Conservation (phyloP, 2,113 vertebrate species). For the Girardinichthys multiradiatus region DNA sequence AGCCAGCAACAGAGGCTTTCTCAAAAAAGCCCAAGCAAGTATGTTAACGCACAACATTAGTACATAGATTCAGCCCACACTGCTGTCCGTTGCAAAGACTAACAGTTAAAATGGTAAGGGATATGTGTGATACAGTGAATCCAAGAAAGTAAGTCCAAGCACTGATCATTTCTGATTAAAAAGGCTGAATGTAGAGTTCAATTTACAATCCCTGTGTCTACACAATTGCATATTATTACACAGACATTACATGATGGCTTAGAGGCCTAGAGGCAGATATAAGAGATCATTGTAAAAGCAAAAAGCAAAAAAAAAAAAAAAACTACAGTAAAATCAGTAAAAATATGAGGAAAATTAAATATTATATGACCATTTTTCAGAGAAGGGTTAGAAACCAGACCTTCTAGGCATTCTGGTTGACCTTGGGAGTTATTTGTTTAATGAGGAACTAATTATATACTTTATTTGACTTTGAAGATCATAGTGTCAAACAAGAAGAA, state of each 20-base stretch:
- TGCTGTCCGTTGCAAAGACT: neutral
- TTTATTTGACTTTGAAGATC: conserved; percentile 75
- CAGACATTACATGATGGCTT: conserved; percentile 18
- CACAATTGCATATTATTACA: neutral
- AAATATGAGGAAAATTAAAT: conserved; percentile 13
- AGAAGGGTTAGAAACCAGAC: no score
- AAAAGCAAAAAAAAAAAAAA: conserved; percentile 7
- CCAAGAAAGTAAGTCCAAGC: neutral
- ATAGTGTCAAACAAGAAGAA: conserved; percentile 66
- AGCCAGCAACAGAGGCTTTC: conserved; percentile 68
- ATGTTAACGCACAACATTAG: conserved; percentile 20
- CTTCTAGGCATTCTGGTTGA: no score
- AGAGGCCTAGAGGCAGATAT: conserved; percentile 18
- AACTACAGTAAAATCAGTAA: conserved; percentile 16
- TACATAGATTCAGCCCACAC: conserved; percentile 34
- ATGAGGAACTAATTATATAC: conserved; percentile 70
- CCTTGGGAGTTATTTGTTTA: no score
- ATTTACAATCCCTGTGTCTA: conserved; percentile 6
- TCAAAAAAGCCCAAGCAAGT: conserved; percentile 32
- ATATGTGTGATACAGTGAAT: conserved; percentile 1
- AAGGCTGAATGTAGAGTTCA: neutral
- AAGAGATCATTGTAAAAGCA: neutral
- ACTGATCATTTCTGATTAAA: conserved; percentile 7
- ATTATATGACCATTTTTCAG: no score
- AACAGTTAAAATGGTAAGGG: conserved; percentile 16